A percentile compares a stretch with the other conserved stretches of the same genome.
phyloP scores from a whole-genome alignment of 1,140 invertebrate species.

The Oedothorax gibbosus region DNA sequence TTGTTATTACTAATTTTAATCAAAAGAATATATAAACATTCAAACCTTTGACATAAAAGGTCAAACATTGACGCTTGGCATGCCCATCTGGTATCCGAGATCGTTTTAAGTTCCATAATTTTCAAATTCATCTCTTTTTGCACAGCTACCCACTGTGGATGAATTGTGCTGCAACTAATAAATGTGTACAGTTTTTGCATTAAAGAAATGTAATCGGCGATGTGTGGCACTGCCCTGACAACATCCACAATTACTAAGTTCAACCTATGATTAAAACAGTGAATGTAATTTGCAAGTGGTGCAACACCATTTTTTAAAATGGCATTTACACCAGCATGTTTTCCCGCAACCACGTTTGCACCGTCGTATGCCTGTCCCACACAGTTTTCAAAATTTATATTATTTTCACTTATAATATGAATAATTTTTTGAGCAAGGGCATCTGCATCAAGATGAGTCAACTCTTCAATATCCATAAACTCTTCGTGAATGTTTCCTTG shows the following conservation, averaged over 20 bases:
- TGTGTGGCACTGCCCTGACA: background rate
- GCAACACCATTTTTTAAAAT: conserved; percentile 1
- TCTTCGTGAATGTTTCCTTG: background rate
- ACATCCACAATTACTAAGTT: background rate
- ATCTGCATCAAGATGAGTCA: background rate
- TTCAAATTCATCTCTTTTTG: background rate
- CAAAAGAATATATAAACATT: no score
- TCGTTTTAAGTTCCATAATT: background rate
- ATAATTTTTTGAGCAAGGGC: background rate
- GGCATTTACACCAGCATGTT: conserved; percentile 5
- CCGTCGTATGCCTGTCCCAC: background rate
- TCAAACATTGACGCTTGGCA: background rate
- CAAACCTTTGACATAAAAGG: background rate
- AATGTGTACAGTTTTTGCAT: conserved; percentile 5
- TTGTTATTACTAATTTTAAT: no score
- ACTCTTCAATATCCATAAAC: background rate
- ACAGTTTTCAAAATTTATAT: background rate
- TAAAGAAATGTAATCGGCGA: background rate
- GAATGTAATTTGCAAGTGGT: background rate
- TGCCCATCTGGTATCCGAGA: no score
- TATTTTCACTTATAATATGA: background rate
- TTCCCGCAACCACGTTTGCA: background rate
- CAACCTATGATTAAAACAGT: background rate
- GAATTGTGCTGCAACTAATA: conserved; percentile 8
- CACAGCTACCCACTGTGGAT: conserved; percentile 5